Percentiles rank a stretch among this genome's conserved stretches.
These are phyloP conservation scores for Mystacides longicornis DNA, from an alignment of 2,888 invertebrate species.

Conservation along the genomic window DNA sequence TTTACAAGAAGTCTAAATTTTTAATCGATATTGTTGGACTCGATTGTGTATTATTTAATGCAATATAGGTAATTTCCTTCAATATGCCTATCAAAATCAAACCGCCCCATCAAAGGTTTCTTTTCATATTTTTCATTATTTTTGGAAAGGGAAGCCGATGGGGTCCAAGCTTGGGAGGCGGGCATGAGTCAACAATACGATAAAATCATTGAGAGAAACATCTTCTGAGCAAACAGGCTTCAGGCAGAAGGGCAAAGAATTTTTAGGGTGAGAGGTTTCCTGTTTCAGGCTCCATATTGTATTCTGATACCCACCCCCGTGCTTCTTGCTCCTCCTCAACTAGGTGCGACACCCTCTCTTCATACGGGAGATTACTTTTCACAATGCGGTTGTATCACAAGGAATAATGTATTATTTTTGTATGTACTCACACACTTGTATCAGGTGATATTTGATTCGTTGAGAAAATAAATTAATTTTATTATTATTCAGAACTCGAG, in stretches of 20 bases:
- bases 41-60: no score
- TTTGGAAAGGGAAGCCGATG: no score
- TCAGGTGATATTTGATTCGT: conserved; percentile 2
- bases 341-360: background rate
- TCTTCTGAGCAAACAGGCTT: conserved; percentile 23
- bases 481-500: no score
- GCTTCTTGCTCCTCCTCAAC: conserved; percentile 1
- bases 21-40: no score
- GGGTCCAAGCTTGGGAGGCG: background rate
- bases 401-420: background rate
- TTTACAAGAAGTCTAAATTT: no score
- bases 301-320: conserved; percentile 17
- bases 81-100: no score
- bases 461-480: background rate
- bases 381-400: background rate
- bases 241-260: conserved; percentile 6
- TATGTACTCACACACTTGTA: background rate
- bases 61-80: no score
- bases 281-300: conserved; percentile 17
- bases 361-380: background rate
- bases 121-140: no score
- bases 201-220: conserved; percentile 27
- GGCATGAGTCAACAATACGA: conserved; percentile 24
- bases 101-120: no score
- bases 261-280: conserved; percentile 7